Base-by-base conservation (phyloP, 2,113 vertebrate species). In the Barnardius zonarius region DNA sequence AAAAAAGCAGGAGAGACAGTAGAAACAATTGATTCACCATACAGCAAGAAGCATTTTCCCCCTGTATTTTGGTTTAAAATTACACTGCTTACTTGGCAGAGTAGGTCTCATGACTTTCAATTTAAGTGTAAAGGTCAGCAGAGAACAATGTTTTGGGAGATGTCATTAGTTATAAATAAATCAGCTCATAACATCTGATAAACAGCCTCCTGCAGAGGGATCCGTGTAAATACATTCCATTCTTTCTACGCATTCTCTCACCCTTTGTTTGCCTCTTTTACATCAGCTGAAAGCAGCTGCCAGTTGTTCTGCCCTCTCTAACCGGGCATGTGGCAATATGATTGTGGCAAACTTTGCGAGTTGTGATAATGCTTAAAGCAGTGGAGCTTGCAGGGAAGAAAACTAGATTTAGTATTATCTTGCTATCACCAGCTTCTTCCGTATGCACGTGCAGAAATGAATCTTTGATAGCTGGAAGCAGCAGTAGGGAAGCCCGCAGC, bases 81-180 rank as follows among this genome's bases (percentile, higher is more conserved):
- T 7, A 39, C 35, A 61, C 35, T 15, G 33, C 49, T 73, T 5
- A 4, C 41, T 89, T 39, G 78, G 74, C 84, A 82, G 52, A 31
- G 78, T 23, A 31, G 19, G 39, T 51, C 22, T 87, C 67, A 82
- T 25, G 44, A 6, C 67, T 95, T 35, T 20, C 74, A 75, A 13
- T 62, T 20, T n/a, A 48, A 91, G 70, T 3, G 1, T 46, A 49
- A 85, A 85, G 93, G 78, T 92, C 90, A 90, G 72, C 41, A 46
- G 74, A 77, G 94, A 77, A 85, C 70, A 54, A 20, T 27, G 74
- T 77, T 84, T 91, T 74, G 79, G 82, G 62, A 93, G 75, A 44
- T 85, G 91, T 87, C 78, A 85, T 10, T 13, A 62, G 78, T 75
- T 94, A 66, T 88, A 94, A 95, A 96, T 92, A 96, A 93, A 94